Base-by-base conservation (phyloP, 2,888 invertebrate species). In the Papilio demoleus region DNA sequence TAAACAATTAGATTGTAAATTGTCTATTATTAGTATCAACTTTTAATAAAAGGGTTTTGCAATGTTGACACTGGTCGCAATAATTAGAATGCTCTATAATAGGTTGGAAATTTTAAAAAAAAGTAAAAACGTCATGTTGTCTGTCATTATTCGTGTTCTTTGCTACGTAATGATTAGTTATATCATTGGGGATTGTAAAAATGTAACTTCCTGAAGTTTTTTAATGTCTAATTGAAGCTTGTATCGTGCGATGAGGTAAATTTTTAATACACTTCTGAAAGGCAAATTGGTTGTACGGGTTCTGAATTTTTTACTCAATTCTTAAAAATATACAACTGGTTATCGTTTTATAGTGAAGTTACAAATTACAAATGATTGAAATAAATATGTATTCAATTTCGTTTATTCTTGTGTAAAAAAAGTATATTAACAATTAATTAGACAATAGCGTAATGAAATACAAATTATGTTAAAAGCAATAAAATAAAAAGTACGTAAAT, bases 41-140 rank as follows among this genome's bases (percentile, higher is more conserved):
- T 31, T 58, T 62, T 65, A 68, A 68, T 27, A 42, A 68, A 70
- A 71, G 70, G 65, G 73, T 45, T 73, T 71, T 67, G 65, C 64
- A 71, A 73, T 77, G 77, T 78, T 77, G 78, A 78, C 75, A 74
- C 68, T 73, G 70, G 72, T 73, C 72, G 70, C 42, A 62, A 47
- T 65, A 72, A 74, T 74, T 74, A 69, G 58, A 19, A 22, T 61
- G 59, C 65, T 12, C 66, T 60, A 66, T 73, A 75, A 74, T 73
- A 45, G 60, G 56, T 60, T 71, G 24, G 73, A 70, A 68, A 72
- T 76, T 75, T 31, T 73, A 72, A 67, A 71, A 71, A 65, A 66
- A 65, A n/a, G n/a, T n/a, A 42, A 34, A 42, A 19, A 50, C 36
- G 69, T 70, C 70, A 71, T 65, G 61, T 69, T 69, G 53, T 65